These are phyloP conservation scores for Irena cyanogastra DNA, from an alignment of 2,113 vertebrate species.

Conservation along the genomic window DNA sequence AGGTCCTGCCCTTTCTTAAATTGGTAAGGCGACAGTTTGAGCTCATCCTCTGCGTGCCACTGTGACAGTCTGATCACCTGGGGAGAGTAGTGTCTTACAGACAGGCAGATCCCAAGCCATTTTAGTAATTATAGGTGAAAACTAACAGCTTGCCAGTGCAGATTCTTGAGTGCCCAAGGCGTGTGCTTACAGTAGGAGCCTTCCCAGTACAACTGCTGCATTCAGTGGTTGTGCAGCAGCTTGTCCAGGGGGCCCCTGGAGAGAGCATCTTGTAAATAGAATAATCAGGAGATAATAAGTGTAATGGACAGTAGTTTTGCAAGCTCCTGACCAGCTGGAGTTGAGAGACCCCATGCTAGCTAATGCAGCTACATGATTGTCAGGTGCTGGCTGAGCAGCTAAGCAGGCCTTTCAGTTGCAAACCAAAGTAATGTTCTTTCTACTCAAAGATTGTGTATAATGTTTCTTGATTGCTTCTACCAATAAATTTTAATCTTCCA, in stretches of 20 bases:
- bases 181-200: neutral
- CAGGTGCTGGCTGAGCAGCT: neutral
- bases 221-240: neutral
- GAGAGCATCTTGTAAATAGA: constrained; percentile 9
- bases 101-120: constrained; percentile 1
- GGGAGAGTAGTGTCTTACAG: neutral
- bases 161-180: neutral
- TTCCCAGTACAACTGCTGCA: neutral
- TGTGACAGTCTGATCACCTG: constrained; percentile 10
- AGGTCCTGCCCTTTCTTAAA: neutral
- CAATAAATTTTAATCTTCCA: neutral
- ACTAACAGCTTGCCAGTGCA: constrained; percentile 18
- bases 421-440: neutral
- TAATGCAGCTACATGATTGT: neutral
- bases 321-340: constrained; percentile 12
- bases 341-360: neutral
- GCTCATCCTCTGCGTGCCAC: neutral
- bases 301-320: neutral
- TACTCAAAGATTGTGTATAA: neutral
- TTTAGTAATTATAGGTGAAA: constrained; percentile 43
- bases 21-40: neutral
- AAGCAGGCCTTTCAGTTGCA: neutral
- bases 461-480: neutral
- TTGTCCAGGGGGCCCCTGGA: neutral
- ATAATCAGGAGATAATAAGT: constrained; percentile 10